Conservation (phyloP, 2,888 invertebrate species). For the Dioctria rufipes region DNA sequence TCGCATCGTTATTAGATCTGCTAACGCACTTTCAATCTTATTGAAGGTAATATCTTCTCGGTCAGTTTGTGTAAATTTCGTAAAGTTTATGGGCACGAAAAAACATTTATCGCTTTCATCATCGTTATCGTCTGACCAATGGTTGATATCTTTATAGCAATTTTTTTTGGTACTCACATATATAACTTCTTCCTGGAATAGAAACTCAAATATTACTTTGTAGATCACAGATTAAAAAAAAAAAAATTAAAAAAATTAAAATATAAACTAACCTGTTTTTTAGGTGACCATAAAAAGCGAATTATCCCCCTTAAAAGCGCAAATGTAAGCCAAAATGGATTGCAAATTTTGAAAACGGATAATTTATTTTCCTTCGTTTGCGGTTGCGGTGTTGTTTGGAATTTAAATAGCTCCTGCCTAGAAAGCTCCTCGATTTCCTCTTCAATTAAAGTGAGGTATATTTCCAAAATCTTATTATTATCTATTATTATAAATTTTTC, state of each 20-base stretch:
- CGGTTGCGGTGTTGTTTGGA: neutral
- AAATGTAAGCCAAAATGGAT: slow-evolving; percentile 27
- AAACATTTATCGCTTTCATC: neutral
- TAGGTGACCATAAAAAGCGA: neutral
- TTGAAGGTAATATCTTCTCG: neutral
- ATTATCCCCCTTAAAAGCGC: neutral
- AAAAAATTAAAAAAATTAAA: neutral
- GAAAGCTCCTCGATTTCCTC: neutral
- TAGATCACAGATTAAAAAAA: neutral
- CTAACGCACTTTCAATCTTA: neutral
- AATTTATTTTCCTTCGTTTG: neutral
- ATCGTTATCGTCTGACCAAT: neutral
- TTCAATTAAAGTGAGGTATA: neutral
- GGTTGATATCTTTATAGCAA: neutral
- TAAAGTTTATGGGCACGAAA: neutral
- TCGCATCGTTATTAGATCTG: slow-evolving; percentile 10
- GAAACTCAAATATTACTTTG: neutral
- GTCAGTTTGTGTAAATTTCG: slow-evolving; percentile 12
- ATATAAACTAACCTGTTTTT: neutral
- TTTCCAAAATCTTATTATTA: neutral
- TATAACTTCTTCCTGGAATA: slow-evolving; percentile 1
- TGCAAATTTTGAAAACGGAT: slow-evolving; percentile 24
- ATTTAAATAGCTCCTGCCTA: neutral
- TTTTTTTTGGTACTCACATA: neutral
- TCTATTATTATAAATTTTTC: neutral